Conservation (phyloP, 2,113 vertebrate species). For the Spheniscus mendiculus region DNA sequence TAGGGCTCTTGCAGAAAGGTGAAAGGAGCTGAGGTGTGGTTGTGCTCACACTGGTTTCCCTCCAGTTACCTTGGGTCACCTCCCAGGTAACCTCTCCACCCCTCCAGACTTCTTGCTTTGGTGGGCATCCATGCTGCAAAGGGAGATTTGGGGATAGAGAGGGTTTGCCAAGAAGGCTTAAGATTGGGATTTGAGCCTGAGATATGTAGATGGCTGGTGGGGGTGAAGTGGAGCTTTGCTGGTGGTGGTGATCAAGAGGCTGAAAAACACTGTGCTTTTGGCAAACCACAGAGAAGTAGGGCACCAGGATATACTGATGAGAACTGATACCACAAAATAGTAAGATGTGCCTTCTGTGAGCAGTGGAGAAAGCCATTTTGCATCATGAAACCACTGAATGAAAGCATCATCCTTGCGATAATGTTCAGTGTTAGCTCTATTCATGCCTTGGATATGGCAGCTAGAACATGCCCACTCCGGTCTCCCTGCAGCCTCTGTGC, state of each 20-base stretch:
- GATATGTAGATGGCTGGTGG: neutral
- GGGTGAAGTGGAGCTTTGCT: neutral
- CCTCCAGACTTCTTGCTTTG: neutral
- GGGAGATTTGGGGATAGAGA: neutral
- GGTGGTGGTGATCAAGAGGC: neutral
- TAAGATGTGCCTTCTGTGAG: neutral
- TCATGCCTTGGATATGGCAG: neutral
- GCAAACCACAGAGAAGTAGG: neutral
- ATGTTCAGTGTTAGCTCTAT: neutral
- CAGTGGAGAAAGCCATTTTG: neutral
- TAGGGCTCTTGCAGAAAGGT: neutral
- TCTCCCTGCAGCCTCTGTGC: too few species aligned
- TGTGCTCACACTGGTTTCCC: neutral
- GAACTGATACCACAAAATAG: neutral
- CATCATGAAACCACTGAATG: neutral
- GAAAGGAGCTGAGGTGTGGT: neutral
- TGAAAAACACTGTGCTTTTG: fast-evolving
- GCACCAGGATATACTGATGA: neutral
- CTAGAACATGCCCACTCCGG: fast-evolving
- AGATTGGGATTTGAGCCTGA: neutral
- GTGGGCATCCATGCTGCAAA: neutral
- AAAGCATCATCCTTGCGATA: neutral
- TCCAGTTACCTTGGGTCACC: neutral
- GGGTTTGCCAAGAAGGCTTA: neutral
- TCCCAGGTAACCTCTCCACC: neutral